Conservation (phyloP, 2,888 invertebrate genomes). For the Rhagium mordax region DNA sequence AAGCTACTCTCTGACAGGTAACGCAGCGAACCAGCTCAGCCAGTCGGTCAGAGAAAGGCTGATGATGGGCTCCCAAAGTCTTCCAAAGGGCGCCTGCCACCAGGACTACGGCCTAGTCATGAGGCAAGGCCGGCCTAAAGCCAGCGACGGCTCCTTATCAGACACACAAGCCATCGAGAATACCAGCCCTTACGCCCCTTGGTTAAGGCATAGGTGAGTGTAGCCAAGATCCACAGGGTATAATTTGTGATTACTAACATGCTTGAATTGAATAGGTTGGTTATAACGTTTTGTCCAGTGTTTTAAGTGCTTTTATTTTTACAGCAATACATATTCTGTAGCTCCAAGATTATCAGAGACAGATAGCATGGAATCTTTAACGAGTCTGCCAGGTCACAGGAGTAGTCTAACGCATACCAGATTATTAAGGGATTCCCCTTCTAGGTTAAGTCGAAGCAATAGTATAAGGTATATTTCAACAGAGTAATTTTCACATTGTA, state of each 20-base stretch:
- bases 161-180: constrained; percentile 90
- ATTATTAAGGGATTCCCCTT: constrained; percentile 79
- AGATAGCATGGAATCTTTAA: constrained; percentile 88
- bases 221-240: not conserved
- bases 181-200: constrained; percentile 87
- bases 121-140: constrained; percentile 67
- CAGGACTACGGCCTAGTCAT: constrained; percentile 68
- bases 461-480: constrained; percentile 85
- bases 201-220: constrained; percentile 86
- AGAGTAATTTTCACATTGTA: not conserved
- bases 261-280: too few relatives aligned
- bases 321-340: constrained; percentile 81
- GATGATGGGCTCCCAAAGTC: constrained; percentile 87
- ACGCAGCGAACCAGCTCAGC: constrained; percentile 88
- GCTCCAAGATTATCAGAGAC: constrained; percentile 89
- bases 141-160: constrained; percentile 86
- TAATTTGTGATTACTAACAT: too few relatives aligned
- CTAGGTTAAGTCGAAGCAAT: constrained; percentile 90
- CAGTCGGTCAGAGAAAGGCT: constrained; percentile 89
- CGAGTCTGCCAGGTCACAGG: constrained; percentile 73
- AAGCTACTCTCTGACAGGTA: constrained; percentile 88
- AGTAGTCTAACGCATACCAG: constrained; percentile 83
- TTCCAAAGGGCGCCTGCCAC: constrained; percentile 78
- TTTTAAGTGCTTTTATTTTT: constrained; percentile 55
- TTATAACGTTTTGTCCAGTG: not conserved